Evolutionary conservation across 2,113 vertebrate species (phyloP).

Genomic region (Coryphaenoides rupestris): DNA sequence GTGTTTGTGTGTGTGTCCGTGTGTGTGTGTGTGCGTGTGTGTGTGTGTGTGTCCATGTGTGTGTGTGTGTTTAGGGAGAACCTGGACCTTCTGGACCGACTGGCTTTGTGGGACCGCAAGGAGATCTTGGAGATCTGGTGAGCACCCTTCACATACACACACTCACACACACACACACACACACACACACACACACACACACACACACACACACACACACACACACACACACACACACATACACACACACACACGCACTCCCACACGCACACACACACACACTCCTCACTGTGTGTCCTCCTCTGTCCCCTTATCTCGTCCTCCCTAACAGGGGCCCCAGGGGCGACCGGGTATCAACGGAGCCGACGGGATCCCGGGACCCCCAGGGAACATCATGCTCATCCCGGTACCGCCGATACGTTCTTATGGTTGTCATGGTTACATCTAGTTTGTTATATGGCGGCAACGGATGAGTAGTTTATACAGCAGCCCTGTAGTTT

Average conservation of each 20-base stretch:
- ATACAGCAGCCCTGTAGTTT: conserved; percentile 21
- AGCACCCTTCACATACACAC: conserved; percentile 53
- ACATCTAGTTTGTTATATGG: no score
- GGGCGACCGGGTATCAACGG: conserved; percentile 87
- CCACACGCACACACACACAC: no score
- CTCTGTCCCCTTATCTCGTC: neutral
- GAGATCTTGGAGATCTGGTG: conserved; percentile 91
- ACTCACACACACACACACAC: no score
- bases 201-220: no score
- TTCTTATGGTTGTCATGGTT: no score
- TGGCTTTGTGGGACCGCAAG: conserved; percentile 83
- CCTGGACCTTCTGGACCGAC: conserved; percentile 82
- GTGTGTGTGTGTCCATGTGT: conserved; percentile 7
- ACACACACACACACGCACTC: no score
- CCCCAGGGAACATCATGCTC: conserved; percentile 92
- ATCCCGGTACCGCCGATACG: conserved; percentile 78
- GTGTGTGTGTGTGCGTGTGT: neutral
- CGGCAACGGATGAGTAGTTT: no score
- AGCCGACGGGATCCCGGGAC: conserved; percentile 90
- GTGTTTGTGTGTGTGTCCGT: neutral
- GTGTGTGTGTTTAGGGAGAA: conserved; percentile 44
- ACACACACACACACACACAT: no score
- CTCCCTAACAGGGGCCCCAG: conserved; percentile 77
- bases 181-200: no score
- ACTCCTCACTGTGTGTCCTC: no score